A percentile compares a stretch with the other conserved stretches of the same genome.
Conservation (phyloP, 2,113 vertebrate genomes). For the Indri indri region DNA sequence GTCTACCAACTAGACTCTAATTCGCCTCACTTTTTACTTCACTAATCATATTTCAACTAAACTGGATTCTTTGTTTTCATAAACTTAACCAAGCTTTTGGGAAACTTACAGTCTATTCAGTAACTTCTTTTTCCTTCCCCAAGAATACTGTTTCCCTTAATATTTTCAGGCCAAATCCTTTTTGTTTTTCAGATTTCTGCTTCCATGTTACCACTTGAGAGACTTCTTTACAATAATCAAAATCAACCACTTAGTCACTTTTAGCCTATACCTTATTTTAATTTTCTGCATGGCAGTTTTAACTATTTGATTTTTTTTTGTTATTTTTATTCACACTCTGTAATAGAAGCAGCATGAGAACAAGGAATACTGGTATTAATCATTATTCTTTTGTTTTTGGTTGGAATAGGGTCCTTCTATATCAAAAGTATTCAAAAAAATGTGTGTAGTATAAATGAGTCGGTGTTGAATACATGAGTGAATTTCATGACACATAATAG, state of each 20-base stretch:
- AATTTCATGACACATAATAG: accelerated
- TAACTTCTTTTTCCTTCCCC: not conserved
- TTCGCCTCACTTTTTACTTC: not conserved
- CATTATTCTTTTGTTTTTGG: not conserved
- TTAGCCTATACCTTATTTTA: not conserved
- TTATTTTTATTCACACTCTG: not conserved
- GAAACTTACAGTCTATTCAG: not conserved
- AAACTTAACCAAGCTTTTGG: not conserved
- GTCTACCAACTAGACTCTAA: not conserved
- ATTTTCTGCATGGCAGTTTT: not conserved
- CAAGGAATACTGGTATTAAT: not conserved
- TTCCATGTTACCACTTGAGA: not conserved
- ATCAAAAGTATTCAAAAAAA: not conserved
- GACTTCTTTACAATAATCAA: not conserved
- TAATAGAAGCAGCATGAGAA: not conserved
- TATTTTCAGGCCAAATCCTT: not conserved
- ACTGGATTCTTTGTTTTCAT: not conserved
- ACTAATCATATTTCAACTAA: not conserved
- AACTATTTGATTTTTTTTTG: not conserved
- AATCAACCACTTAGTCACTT: not conserved
- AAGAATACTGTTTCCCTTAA: not conserved
- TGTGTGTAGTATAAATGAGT: not conserved
- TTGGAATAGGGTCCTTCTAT: not conserved
- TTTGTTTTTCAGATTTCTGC: not conserved
- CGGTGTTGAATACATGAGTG: not conserved